Base-by-base conservation (phyloP, 1,140 invertebrate species). In the Subanguina moxae region DNA sequence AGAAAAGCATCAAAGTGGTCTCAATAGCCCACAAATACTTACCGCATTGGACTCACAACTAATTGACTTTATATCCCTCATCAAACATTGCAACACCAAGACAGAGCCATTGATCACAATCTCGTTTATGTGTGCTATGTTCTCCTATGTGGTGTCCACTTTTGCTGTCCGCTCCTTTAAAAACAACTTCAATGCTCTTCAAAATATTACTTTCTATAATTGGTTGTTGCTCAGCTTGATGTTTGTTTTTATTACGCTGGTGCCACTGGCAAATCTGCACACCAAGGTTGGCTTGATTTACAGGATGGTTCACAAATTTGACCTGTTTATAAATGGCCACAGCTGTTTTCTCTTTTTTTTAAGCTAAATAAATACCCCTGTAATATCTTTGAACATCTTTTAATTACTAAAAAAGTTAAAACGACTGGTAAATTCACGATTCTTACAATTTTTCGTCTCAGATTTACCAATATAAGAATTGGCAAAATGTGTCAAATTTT, bases 121-220 rank as follows among this genome's bases (percentile, higher is more conserved):
- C n/a, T 52, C 48, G n/a, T 52, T 52, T 15, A 52, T 52, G 48
- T 21, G 48, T 15, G 48, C 48, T 52, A 21, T 52, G n/a, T 52
- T 52, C 23, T 21, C 48, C 48, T 52, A 52, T 52, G 48, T 52
- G 48, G 48, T 52, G n/a, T 52, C 48, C n/a, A 25, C 23, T 7
- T 52, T 52, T 15, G 48, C 48, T 21, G 48, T 52, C 8, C 48
- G 48, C 48, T 19, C 48, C 23, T 52, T 52, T 15, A 52, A 52
- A 52, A 3, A 19, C 15, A 15, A 19, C n/a, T 52, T 52, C 15
- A 52, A 19, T 21, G 3, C 48, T 19, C 48, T 52, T 52, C 48
- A 52, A 52, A 21, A 21, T 15, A 25, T 52, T 15, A 52, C 48
- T 21, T 52, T 52, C 23, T 52, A 52, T 25, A 52, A 52, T 15